Base-by-base conservation (phyloP, 2,797 vertebrate genomes). In the Lacerta agilis region DNA sequence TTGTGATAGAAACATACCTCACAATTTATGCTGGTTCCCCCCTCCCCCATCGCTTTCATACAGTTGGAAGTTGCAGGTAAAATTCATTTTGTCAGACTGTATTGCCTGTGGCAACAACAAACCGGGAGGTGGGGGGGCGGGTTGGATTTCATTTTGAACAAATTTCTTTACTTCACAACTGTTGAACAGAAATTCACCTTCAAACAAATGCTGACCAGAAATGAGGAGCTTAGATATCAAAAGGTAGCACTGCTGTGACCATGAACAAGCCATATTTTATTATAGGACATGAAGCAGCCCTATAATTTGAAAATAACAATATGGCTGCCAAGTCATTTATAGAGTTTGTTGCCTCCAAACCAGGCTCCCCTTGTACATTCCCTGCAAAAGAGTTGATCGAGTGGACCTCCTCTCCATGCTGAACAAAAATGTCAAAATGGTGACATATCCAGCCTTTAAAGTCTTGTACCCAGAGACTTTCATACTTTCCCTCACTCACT, bases 61-160 rank as follows among this genome's bases (percentile, higher is more conserved):
- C 61, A 85, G 76, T 81, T 85, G 67, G 58, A 79, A 55, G 29
- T 81, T 85, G 80, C 64, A 85, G 38, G 25, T 29, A 67, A 67
- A 80, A 67, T 41, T 67, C 75, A 80, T 81, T 85, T 80, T 36
- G 29, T 85, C n/a, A 73, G 73, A 75, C 85, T 27, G 55, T 13
- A 79, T 23, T 33, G 66, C 75, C 66, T 43, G 15, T 4, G 17
- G 41, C 23, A 55, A 27, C 17, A 81, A 29, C 13, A 64, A 81
- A 17, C 8, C 8, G 33, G 33, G 83, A 27, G 8, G 5, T 7
- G 25, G 41, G 41, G 25, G 15, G 1, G n/a, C n/a, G 13, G 11
- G 36, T 18, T 8, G 9, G 2, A 27, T 81, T 73, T 25, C 71
- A 80, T n/a, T 80, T 33, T 13, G 29, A 73, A 66, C 58, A 86